Evolutionary conservation across 64 coral and sea anemone genomes (phyloP), one percentile per base, ranked within the genome.

Genomic region (Montipora efflorescens): DNA sequence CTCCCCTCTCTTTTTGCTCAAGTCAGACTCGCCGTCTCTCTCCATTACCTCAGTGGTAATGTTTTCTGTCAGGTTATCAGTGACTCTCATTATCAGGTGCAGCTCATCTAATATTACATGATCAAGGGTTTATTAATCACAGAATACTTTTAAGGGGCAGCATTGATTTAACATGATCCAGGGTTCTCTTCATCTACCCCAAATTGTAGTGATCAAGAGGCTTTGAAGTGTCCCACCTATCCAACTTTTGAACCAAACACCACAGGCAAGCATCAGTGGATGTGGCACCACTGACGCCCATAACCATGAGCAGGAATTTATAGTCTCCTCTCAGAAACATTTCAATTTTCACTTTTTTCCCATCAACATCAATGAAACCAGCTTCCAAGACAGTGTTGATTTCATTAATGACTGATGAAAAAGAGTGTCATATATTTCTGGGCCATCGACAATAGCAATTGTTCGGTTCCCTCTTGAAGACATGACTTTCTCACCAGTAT

Each of bases 361-460:
- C 87, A 76, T 77, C 73, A 76, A 89, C 73, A 19, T 77, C 73
- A 59, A 89, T 77, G 18, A 58, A 58, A 21, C 76, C 51, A 77
- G 48, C 15, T 89, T 89, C 77, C 47, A 90, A 79, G n/a, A 90
- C 66, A 79, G 64, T 52, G 89, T 90, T 81, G 55, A 90, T 81
- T 81, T 90, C 89, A 67, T 67, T 67, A 69, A 81, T 22, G 23
- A 47, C 48, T 71, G 20, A 52, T 81, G 64, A 71, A 18, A 90
- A 14, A 82, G 43, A 0, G 90, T 92, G n/a, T 92, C 36, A 64
- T 84, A 84, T 23, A 84, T 75, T 84, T 84, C 90, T 75, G 80
- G 87, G 21, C 87, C 93, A 94, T 94, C 84, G 2, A 90, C 93
- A 67, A 90, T 77, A 15, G 52, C 80, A 51, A 94, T 90, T 73